These are phyloP conservation scores for Megalops atlanticus DNA, from an alignment of 2,113 vertebrate species.

Conservation along the genomic window DNA sequence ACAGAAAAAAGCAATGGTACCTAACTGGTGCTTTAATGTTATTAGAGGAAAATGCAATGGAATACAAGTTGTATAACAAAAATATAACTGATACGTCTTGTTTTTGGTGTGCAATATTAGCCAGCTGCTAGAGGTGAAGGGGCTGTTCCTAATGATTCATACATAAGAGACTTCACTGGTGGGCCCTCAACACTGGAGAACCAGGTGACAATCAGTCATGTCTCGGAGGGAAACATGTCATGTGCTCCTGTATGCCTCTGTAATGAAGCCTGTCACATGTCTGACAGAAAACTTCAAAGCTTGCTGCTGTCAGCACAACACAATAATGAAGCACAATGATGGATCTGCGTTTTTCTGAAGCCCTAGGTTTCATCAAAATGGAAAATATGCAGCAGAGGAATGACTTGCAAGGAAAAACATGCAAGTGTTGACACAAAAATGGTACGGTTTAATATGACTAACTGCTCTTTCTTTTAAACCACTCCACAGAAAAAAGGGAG, in stretches of 20 bases:
- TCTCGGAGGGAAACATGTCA: constrained; percentile 1
- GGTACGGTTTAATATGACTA: no score
- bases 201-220: constrained; percentile 4
- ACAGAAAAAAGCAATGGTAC: no score
- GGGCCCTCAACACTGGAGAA: background rate
- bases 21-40: background rate
- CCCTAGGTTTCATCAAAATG: background rate
- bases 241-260: background rate
- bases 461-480: no score
- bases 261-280: background rate
- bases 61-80: background rate
- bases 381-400: background rate
- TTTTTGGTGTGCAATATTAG: background rate
- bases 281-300: constrained; percentile 14
- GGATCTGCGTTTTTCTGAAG: background rate
- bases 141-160: background rate
- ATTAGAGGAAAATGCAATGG: background rate
- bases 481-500: background rate
- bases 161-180: background rate
- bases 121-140: background rate
- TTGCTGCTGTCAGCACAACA: constrained; percentile 11
- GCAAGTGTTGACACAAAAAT: background rate
- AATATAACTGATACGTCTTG: background rate
- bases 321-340: constrained; percentile 3
- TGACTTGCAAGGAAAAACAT: constrained; percentile 2